These are phyloP conservation scores for Cryptus viduatorius DNA, from an alignment of 2,888 invertebrate species.

Conservation along the genomic window DNA sequence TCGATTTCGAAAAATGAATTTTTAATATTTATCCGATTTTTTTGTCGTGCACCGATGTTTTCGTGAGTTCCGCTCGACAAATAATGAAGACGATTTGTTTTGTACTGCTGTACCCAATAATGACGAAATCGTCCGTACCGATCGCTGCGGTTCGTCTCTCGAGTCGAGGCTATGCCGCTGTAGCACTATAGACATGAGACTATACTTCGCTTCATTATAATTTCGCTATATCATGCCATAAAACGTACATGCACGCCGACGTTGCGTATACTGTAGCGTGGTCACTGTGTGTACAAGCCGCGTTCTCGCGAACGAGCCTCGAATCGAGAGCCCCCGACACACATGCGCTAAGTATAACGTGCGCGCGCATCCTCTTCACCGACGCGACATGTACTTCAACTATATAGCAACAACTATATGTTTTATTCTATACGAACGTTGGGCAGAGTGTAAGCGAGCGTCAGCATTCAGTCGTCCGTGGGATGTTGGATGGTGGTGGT, in stretches of 20 bases:
- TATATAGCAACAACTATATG: not conserved
- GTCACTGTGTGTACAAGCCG: not conserved
- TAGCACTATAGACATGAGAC: constrained; percentile 4
- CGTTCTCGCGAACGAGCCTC: constrained; percentile 34
- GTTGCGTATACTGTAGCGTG: not conserved
- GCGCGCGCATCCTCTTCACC: constrained; percentile 58
- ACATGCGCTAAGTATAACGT: constrained; percentile 51
- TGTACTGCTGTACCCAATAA: not conserved
- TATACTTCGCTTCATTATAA: constrained; percentile 57
- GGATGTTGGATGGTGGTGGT: constrained; percentile 59
- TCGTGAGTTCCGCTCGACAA: too few relatives aligned
- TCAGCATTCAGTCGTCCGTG: constrained; percentile 70
- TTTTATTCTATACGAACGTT: constrained; percentile 35
- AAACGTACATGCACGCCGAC: constrained; percentile 52
- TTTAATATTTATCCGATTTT: not conserved
- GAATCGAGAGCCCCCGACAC: constrained; percentile 35
- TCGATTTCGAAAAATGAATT: too few relatives aligned
- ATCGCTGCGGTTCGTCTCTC: not conserved
- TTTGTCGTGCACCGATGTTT: not conserved
- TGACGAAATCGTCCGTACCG: not conserved
- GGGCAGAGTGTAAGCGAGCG: constrained; percentile 61
- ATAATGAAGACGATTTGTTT: not conserved
- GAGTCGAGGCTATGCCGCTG: not conserved
- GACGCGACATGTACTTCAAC: constrained; percentile 1
- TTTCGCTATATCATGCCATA: constrained; percentile 60